Base-by-base conservation (phyloP, 2,888 invertebrate species). In the Melinaea menophilus region DNA sequence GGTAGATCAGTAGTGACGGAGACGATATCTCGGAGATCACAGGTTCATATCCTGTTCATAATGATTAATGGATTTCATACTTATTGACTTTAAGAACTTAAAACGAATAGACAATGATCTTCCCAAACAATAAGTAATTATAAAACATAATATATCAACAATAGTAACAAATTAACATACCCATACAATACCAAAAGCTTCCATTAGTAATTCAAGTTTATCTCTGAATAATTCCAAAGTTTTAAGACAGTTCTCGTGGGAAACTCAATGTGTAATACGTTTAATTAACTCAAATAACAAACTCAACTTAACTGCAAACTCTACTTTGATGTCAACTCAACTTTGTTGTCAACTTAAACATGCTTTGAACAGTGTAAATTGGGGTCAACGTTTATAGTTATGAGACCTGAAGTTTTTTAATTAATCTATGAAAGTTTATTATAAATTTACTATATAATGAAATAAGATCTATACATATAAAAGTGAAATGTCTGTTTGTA, bases 211-310 rank as follows among this genome's bases (percentile, higher is more conserved):
- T 51, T 51, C 31, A 11, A 31, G 51, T 31, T 51, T 51, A 31
- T 51, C 22, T 51, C 31, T 11, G 31, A 31, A 51, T 31, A 31
- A 51, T 31, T 51, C 31, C 31, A 22, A 11, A 9, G 31, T 51
- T 31, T 31, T 9, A 31, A 31, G 51, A 51, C 31, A 51, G 31
- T 51, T 51, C 48, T 13, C 41, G 31, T 33, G 34, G 47, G 33
- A 47, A 13, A n/a, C 9, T 34, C n/a, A 64, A 64, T 41, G 60
- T 67, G 57, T 12, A 55, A 47, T 51, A 47, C 51, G 56, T 55
- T 58, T 58, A 64, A 56, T 58, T 58, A 64, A 67, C 46, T 55
- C 34, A 33, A 55, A 62, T 31, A 59, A 67, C 59, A 31, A 46
- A 56, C 22, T 22, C 22, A 22, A 22, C 22, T 22, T 22, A 22